These are phyloP conservation scores for Ormia ochracea DNA, from an alignment of 2,888 invertebrate species.

Conservation along the genomic window DNA sequence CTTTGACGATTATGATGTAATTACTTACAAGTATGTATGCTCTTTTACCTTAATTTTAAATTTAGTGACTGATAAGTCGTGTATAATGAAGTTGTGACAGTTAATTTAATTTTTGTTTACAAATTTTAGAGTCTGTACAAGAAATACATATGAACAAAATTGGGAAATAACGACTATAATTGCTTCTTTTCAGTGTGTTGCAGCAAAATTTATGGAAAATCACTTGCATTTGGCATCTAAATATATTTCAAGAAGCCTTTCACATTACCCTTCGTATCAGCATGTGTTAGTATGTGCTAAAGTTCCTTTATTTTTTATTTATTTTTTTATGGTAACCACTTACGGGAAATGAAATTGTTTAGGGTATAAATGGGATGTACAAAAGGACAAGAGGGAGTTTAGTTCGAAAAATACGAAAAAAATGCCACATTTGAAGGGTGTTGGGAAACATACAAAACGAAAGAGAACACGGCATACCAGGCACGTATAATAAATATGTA, in stretches of 20 bases:
- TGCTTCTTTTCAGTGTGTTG: too few relatives aligned
- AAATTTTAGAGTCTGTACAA: too few relatives aligned
- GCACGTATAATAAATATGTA: too few relatives aligned
- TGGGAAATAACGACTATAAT: too few relatives aligned
- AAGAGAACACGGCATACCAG: slow-evolving; percentile 35
- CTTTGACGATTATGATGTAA: too few relatives aligned
- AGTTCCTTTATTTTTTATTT: slow-evolving; percentile 20
- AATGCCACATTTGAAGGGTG: slow-evolving; percentile 55
- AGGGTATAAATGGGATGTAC: slow-evolving; percentile 71
- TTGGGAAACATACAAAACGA: slow-evolving; percentile 45
- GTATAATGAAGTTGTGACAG: too few relatives aligned
- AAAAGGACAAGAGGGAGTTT: slow-evolving; percentile 57
- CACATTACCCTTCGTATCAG: neutral
- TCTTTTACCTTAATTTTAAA: too few relatives aligned
- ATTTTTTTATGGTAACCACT: slow-evolving; percentile 49
- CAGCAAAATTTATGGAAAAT: too few relatives aligned
- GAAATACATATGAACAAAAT: too few relatives aligned
- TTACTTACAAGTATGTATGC: too few relatives aligned
- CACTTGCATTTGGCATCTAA: neutral
- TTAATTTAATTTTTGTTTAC: too few relatives aligned
- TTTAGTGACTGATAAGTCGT: too few relatives aligned
- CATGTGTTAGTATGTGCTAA: slow-evolving; percentile 3
- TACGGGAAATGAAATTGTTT: slow-evolving; percentile 71
- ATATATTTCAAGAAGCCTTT: neutral
- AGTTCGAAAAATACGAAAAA: slow-evolving; percentile 47